Base-by-base conservation (phyloP, 2,888 invertebrate genomes). In the Prosapia bicincta region DNA sequence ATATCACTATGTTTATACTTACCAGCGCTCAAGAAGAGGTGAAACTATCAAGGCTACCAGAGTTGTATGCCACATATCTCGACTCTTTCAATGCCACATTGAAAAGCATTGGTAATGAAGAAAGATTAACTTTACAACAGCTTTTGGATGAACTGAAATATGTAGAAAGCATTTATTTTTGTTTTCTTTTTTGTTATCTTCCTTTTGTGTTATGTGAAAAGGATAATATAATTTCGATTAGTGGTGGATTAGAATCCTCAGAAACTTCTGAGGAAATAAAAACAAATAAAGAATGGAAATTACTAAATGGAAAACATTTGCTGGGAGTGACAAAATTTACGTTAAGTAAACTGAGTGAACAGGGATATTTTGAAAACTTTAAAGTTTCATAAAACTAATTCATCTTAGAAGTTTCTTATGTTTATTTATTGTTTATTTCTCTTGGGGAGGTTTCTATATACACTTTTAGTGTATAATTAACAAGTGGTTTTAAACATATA, bases 1-100 rank as follows among this genome's bases (percentile, higher is more conserved):
- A 80, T 71, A 26, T 79, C 0, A 68, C 74, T 1, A 76, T 76
- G n/a, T 79, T 79, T 54, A n/a, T 75, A 15, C 32, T 77, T 15
- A 72, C 76, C 24, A 76, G 75, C 26, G 73, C 76, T n/a, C 70
- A 69, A 20, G 73, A 76, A 38, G 74, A 78, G 1, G 72, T 77
- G 0, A 71, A 71, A 66, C 69, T 67, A 30, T 66, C 68, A 20
- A 25, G 69, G 26, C 71, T 69, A 24, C 32, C 74, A 5, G 66
- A 67, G 7, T 26, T 77, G 43, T 69, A 74, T 43, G 6, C 15
- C 6, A 26, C 71, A 23, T 78, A 78, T 38, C 7, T 72, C 13
- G 30, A 69, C 9, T 30, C 69, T 28, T 75, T 78, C 65, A 76
- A 78, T 43, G 13, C 68, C 15, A 72, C 54, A 5, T 66, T 78